phyloP scores from a whole-genome alignment of 92 coral and sea anemone genomes.

The Heliopora coerulea region DNA sequence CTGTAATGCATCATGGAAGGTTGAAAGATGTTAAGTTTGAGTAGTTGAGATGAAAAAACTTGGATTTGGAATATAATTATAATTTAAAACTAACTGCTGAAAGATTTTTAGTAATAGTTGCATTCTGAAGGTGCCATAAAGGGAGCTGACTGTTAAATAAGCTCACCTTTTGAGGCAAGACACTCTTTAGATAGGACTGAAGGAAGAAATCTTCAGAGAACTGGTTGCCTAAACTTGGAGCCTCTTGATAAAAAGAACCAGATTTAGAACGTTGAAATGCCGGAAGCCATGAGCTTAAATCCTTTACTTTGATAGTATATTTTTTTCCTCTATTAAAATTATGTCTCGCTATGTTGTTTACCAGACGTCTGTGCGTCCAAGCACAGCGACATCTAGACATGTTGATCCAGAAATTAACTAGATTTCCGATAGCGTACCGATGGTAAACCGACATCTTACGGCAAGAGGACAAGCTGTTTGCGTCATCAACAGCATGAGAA shows the following conservation, averaged over 20 bases:
- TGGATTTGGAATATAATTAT: too few relatives aligned
- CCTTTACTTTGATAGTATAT: not conserved
- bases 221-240: conserved; percentile 75
- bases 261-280: conserved; percentile 24
- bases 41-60: too few relatives aligned
- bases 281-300: not conserved
- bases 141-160: too few relatives aligned
- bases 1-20: too few relatives aligned
- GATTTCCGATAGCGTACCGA: not conserved
- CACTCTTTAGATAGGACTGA: conserved; percentile 58
- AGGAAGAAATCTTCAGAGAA: conserved; percentile 64
- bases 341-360: not conserved
- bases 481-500: conserved; percentile 16
- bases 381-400: not conserved
- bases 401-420: not conserved
- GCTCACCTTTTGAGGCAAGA: conserved; percentile 68
- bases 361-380: not conserved
- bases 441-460: conserved; percentile 2
- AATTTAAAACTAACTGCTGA: too few relatives aligned
- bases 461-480: not conserved
- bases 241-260: conserved; percentile 76
- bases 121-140: too few relatives aligned
- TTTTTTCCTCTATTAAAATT: not conserved
- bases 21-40: too few relatives aligned
- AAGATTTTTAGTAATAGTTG: too few relatives aligned